A percentile compares a stretch with the other conserved stretches of the same genome.
Evolutionary conservation across 2,113 vertebrate genomes (phyloP).

Genomic region (Pristiophorus japonicus): DNA sequence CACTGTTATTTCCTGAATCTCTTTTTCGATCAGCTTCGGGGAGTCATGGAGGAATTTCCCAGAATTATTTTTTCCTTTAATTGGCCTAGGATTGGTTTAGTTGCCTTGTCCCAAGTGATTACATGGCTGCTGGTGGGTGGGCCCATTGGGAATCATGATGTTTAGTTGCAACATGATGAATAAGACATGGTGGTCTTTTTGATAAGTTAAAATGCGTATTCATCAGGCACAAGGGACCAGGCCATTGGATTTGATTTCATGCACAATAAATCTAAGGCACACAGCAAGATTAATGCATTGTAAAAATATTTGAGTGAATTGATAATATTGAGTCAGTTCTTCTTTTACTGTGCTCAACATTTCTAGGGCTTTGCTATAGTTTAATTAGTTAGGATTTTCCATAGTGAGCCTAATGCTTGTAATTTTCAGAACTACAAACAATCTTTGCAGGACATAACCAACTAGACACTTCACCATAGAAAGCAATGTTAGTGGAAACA

Average conservation of each 20-base stretch:
- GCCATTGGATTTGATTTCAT: neutral
- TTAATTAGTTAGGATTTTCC: neutral
- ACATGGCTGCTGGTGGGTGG: neutral
- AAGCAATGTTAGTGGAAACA: neutral
- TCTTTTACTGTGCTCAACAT: neutral
- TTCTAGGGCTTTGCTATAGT: neutral
- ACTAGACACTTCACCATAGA: neutral
- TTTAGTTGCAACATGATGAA: neutral
- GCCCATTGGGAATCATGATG: neutral
- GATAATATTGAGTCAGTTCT: neutral
- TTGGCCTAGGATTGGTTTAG: neutral
- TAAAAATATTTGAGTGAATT: neutral
- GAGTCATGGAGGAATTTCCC: no score
- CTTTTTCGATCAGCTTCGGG: no score
- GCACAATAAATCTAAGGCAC: no score
- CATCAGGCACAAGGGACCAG: neutral
- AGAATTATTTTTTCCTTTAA: no score
- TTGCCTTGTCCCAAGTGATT: neutral
- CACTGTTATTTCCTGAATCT: no score
- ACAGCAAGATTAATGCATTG: no score
- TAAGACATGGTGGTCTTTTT: no score
- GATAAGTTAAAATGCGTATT: neutral
- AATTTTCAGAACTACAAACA: neutral
- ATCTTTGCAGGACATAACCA: neutral
- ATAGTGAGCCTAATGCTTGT: neutral